Conservation (phyloP, 2,797 vertebrate species). For the Streptopelia turtur region DNA sequence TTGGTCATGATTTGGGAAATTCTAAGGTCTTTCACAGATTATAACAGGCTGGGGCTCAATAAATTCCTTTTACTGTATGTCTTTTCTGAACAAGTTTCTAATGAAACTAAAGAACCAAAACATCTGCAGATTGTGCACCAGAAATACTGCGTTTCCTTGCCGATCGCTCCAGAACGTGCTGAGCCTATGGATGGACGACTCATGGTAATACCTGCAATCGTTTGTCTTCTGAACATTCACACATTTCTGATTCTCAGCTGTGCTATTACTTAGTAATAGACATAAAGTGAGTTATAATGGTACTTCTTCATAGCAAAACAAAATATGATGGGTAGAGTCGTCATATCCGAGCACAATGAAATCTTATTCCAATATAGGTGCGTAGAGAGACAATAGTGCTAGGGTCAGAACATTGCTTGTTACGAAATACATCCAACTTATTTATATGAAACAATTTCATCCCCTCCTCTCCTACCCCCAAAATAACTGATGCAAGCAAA, state of each 20-base stretch:
- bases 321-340: background rate
- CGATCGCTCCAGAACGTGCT: background rate
- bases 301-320: background rate
- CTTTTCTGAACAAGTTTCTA: background rate
- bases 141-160: background rate
- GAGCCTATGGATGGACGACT: background rate
- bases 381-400: background rate
- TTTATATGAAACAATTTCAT: constrained; percentile 23
- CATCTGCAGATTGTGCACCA: background rate
- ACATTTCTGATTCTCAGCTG: background rate
- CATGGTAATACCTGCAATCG: background rate
- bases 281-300: background rate
- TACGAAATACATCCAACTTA: background rate
- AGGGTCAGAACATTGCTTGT: background rate
- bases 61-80: background rate
- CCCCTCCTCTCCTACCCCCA: background rate
- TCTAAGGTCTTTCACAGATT: background rate
- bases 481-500: constrained; percentile 42
- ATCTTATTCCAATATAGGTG: background rate
- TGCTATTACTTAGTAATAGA: background rate
- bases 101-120: background rate
- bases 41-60: background rate
- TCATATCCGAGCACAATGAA: background rate
- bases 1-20: background rate
- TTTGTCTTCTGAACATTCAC: background rate